phyloP scores from a whole-genome alignment of 2,113 vertebrate species.

The Acinonyx jubatus region DNA sequence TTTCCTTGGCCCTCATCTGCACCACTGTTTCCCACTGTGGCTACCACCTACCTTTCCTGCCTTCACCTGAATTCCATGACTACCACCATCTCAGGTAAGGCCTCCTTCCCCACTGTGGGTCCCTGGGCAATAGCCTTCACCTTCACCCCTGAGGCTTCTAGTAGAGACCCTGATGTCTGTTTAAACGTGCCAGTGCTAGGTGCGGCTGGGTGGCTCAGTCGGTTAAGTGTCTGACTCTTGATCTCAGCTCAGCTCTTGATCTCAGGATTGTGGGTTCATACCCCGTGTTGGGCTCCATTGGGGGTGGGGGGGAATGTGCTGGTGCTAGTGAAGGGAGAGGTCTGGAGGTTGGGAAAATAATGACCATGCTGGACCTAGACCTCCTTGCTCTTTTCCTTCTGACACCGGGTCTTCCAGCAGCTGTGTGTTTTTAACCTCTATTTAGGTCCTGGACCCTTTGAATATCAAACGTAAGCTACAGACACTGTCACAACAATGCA shows the following conservation, averaged over 20 bases:
- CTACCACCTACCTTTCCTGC: conserved; percentile 96
- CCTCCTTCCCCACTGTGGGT: rapidly evolving
- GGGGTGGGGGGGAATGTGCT: not conserved
- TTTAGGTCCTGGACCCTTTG: not conserved
- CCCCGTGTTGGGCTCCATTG: no score
- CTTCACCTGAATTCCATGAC: conserved; percentile 96
- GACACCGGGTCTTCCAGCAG: not conserved
- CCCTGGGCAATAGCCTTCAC: not conserved
- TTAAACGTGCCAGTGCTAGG: not conserved
- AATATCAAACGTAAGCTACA: not conserved
- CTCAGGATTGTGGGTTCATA: no score
- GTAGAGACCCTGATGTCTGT: not conserved
- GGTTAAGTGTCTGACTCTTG: no score
- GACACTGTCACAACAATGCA: not conserved
- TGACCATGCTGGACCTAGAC: not conserved
- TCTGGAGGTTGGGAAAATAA: not conserved
- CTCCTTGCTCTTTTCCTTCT: not conserved
- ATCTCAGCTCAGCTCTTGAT: no score
- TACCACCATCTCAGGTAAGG: conserved; percentile 96
- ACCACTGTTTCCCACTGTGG: conserved; percentile 95
- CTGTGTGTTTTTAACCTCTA: not conserved
- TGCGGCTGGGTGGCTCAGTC: no score
- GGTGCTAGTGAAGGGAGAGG: not conserved
- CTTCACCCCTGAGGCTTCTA: not conserved
- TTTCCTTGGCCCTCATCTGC: conserved; percentile 88